These are phyloP conservation scores for Ambastaia sidthimunki DNA, from an alignment of 2,797 vertebrate species.

Conservation along the genomic window DNA sequence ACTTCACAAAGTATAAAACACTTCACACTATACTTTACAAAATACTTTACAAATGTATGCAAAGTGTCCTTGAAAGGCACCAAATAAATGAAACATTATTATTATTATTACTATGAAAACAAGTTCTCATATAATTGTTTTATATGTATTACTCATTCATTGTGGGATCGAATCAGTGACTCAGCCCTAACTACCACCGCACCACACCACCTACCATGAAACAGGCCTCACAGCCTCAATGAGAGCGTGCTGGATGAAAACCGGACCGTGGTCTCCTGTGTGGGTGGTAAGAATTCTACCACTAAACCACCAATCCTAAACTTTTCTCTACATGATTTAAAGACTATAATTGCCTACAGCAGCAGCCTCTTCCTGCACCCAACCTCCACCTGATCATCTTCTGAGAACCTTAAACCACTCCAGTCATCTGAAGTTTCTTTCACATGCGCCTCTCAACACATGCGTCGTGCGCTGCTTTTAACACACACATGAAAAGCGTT, in stretches of 20 bases:
- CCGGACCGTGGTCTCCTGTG: not conserved
- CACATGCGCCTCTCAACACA: not conserved
- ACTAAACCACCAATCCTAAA: constrained; percentile 5
- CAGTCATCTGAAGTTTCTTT: not conserved
- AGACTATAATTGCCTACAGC: constrained; percentile 46
- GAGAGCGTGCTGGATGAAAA: not conserved
- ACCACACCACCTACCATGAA: not conserved
- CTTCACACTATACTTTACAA: too few species aligned
- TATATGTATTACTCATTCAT: too few species aligned
- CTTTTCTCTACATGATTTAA: constrained; percentile 16
- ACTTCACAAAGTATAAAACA: too few species aligned
- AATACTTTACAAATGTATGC: too few species aligned
- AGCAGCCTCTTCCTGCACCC: constrained; percentile 24
- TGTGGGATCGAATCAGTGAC: not conserved
- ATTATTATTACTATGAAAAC: too few species aligned
- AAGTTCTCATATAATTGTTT: too few species aligned
- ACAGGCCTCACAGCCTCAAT: not conserved
- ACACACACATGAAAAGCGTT: not conserved
- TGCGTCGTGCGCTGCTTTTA: not conserved
- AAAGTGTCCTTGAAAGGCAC: too few species aligned
- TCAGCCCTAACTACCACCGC: not conserved
- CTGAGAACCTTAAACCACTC: constrained; percentile 20
- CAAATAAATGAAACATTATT: too few species aligned
- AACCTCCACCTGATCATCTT: constrained; percentile 29
- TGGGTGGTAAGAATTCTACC: not conserved